Base-by-base conservation (phyloP, 2,797 vertebrate genomes). In the Lacerta bilineata region DNA sequence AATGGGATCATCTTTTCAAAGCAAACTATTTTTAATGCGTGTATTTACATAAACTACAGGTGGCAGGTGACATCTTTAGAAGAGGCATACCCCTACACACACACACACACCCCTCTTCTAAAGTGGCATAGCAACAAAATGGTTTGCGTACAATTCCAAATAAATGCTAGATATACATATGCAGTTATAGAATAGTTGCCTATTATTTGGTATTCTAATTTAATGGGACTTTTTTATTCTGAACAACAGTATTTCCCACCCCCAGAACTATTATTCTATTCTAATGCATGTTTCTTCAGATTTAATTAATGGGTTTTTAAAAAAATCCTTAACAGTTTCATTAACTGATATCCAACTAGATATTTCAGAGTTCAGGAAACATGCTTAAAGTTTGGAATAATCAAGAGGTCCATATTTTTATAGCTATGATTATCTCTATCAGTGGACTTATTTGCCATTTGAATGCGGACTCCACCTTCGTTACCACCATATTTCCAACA, bases 341-440 rank as follows among this genome's bases (percentile, higher is more conserved):
- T 29, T 23, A 72, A 36, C 46, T 10, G n/a, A 43, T 55, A 20
- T 23, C 29, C 29, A 20, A 43, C 10, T n/a, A 46, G 61, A 5
- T 41, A 86, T 33, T 41, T 46, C 15, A 87, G 83, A 94, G 93
- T 93, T 93, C 90, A 89, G 91, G 91, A 91, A 88, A 89, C 94
- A 94, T 95, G 92, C 92, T 94, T 93, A 93, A 95, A 96, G 88
- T 96, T 95, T 92, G 91, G 94, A 91, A 84, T 90, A 87, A 94
- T 90, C 88, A 94, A 94, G 93, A 91, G 90, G 92, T 91, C 75
- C 0, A 33, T 0, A 5, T 87, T 93, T 94, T 94, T 79, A 93
- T 91, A 90, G 93, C 87, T 92, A 94, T 93, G 94, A 91, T 89
- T 91, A 88, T 94, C 92, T 89, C 93, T 93, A 43, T 93, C 0